Evolutionary conservation across 2,797 vertebrate genomes (phyloP), one percentile per base, ranked within the genome.

Genomic region (Pangasius krempfi): DNA sequence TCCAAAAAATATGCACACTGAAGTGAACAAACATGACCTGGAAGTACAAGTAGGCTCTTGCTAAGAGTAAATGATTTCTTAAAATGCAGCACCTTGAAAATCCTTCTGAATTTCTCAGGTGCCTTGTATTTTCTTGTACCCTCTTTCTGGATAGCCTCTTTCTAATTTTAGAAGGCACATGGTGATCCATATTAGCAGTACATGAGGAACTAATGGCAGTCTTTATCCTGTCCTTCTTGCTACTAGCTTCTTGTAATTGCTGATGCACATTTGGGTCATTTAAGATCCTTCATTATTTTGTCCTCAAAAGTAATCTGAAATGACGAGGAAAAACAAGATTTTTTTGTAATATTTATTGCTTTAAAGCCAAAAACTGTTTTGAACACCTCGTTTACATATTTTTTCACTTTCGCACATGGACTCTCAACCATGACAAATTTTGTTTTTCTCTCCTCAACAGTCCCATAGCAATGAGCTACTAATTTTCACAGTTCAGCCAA

Each of bases 401-500:
- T 37, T 56, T 27, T 58, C 18, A 25, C 27, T 44, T 56, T 72
- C 27, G 0, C 47, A 70, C 44, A 70, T 72, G 27, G 5, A 56
- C 30, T 56, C 50, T 88, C 44, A 84, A 18, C 10, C 37, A 22
- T 25, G 13, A 47, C 54, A 27, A 37, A 37, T 54, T 54, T 27
- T 70, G 12, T 27, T 82, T 30, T 56, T 83, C 12, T 88, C 44
- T 87, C 87, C n/a, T 92, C 80, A 37, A 44, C 94, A 99, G 98
- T 98, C 97, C 91, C 98, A 99, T 93, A 99, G 98, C 92, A 99
- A 98, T 0, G 96, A 99, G 92, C 94, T 99, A 66, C 95, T 99
- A 1, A 93, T 98, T 91, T 99, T 99, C 94, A 97, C 95, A 14
- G 96, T 99, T 76, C 98, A 99, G 89, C 98, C 98, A 33, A 96